These are phyloP conservation scores for Streptopelia turtur DNA, from an alignment of 2,797 vertebrate genomes.

Conservation along the genomic window DNA sequence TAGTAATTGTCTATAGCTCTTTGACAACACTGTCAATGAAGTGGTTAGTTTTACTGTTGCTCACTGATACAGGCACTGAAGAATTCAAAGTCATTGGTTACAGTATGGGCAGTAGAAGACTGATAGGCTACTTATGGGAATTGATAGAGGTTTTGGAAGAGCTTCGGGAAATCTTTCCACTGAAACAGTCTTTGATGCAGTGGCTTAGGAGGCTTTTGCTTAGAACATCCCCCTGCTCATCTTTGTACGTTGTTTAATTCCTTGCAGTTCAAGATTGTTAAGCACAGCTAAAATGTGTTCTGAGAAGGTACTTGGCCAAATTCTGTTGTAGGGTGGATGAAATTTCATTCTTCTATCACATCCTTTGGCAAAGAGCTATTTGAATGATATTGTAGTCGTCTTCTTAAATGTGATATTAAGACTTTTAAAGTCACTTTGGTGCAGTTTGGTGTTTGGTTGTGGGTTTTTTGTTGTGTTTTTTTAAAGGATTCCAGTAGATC, in stretches of 20 bases:
- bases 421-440: not conserved
- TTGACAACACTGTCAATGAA: not conserved
- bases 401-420: not conserved
- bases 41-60: not conserved
- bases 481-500: not conserved
- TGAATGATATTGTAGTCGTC: not conserved
- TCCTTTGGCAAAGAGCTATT: not conserved
- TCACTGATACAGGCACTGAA: not conserved
- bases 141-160: not conserved
- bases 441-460: too few species aligned
- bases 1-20: not conserved
- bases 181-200: not conserved
- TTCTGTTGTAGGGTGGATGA: not conserved
- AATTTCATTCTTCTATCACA: not conserved
- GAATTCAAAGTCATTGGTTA: not conserved
- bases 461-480: not conserved
- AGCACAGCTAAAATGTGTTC: not conserved
- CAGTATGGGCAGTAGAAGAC: not conserved
- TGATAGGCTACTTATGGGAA: not conserved
- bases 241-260: constrained; percentile 19
- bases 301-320: not conserved
- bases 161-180: not conserved
- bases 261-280: not conserved
- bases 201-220: not conserved
- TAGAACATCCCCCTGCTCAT: not conserved